Conservation (phyloP, 2,113 vertebrate species). For the Bufo gargarizans region DNA sequence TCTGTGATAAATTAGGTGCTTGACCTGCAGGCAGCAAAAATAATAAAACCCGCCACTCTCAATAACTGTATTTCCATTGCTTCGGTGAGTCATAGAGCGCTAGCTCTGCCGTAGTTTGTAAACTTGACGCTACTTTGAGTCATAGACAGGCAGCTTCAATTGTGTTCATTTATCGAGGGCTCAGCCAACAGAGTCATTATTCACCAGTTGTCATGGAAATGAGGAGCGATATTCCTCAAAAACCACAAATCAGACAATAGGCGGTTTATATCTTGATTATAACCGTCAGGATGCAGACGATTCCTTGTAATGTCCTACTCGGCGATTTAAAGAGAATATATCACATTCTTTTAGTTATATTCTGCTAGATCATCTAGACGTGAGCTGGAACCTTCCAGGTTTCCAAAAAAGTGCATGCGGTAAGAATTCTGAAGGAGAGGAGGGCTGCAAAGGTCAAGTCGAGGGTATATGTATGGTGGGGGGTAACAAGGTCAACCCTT, state of each 20-base stretch:
- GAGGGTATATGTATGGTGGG: too few species aligned
- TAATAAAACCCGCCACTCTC: not conserved
- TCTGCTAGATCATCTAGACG: too few species aligned
- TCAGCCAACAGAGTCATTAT: constrained; percentile 10
- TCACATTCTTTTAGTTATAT: not conserved
- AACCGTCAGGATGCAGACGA: not conserved
- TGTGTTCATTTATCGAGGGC: not conserved
- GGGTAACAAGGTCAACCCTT: too few species aligned
- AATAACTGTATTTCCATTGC: not conserved
- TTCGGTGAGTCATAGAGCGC: not conserved
- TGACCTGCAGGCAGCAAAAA: not conserved
- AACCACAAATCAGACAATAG: not conserved
- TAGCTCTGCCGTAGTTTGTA: not conserved
- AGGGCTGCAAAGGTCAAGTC: too few species aligned
- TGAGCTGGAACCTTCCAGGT: not conserved
- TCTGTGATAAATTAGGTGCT: not conserved
- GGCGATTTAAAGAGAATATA: not conserved
- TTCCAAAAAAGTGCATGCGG: not conserved
- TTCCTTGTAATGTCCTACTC: not conserved
- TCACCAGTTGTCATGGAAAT: constrained; percentile 30
- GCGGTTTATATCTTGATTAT: constrained; percentile 26
- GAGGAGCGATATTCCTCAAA: not conserved
- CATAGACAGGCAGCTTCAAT: constrained; percentile 1
- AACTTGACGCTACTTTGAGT: not conserved
- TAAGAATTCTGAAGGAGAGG: too few species aligned